Base-by-base conservation (phyloP, 2,113 vertebrate genomes). In the Columbina picui region DNA sequence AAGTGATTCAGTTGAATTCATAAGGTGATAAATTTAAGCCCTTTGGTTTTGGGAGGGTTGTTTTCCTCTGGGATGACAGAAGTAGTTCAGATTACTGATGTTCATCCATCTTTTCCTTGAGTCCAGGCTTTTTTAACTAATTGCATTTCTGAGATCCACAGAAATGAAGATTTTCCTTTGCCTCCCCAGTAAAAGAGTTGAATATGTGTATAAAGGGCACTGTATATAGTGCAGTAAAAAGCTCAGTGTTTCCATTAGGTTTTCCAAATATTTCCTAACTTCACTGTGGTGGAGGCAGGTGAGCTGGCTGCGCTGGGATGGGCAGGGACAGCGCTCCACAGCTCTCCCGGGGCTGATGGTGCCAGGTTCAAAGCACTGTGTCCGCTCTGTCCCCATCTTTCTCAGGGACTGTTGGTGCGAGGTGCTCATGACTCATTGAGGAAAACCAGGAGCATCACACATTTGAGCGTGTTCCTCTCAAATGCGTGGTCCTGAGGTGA, bases 341-440 rank as follows among this genome's bases (percentile, higher is more conserved):
- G 63, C 63, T 39, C 13, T 56, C 26, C 34, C 39, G 1, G 0
- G 39, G 14, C 16, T 19, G 15, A 1, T 17, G 14, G 18, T 2
- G 43, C 1, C 1, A 30, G 2, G 55, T 30, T 16, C 1, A 0
- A 2, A 45, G 39, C 2, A 5, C 27, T 1, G 2, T 5, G 45
- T 36, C 71, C 1, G 3, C 41, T 30, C 26, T 34, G 10, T 38
- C 12, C 2, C 49, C 19, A 1, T 36, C 59, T 65, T 65, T 41
- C n/a, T 39, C 0, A 0, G 50, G 70, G 25, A 7, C 47, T 38
- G 11, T 7, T 34, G 21, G 21, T 19, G 34, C 0, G 1, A 50
- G 43, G 20, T 53, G 38, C 27, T 21, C 43, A 8, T 27, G 45
- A 36, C n/a, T 87, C 39, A 14, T 1, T 19, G 26, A 38, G 70